phyloP scores from a whole-genome alignment of 2,888 invertebrate species.

The Machimus rusticus region DNA sequence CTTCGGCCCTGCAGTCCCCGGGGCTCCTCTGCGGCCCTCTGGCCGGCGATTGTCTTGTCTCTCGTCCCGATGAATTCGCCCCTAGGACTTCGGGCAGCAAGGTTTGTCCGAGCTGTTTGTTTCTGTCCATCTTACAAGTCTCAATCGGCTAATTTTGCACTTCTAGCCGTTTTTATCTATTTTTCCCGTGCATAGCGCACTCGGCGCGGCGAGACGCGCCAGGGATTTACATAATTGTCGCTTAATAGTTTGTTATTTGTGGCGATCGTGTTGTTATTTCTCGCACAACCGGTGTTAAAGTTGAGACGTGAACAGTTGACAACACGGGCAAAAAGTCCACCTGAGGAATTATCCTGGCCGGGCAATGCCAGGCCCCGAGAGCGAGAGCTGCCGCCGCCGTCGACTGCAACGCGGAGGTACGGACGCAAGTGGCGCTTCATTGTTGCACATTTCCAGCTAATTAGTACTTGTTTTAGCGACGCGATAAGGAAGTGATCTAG shows the following conservation, averaged over 20 bases:
- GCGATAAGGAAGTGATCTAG: constrained; percentile 36
- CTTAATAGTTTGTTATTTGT: constrained; percentile 49
- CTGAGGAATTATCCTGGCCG: neutral
- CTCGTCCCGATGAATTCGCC: constrained; percentile 62
- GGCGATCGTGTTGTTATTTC: constrained; percentile 48
- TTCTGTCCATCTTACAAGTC: constrained; percentile 61
- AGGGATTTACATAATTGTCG: constrained; percentile 49
- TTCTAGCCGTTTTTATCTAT: constrained; percentile 23
- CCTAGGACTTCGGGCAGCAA: constrained; percentile 48
- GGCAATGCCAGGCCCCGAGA: constrained; percentile 3
- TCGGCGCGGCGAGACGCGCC: constrained; percentile 27
- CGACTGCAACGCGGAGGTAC: constrained; percentile 38
- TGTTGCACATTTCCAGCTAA: constrained; percentile 45
- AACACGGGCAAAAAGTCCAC: constrained; percentile 43
- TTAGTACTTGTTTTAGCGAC: constrained; percentile 44
- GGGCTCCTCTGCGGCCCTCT: neutral
- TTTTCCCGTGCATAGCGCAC: constrained; percentile 1
- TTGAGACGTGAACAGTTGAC: constrained; percentile 47
- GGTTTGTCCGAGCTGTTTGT: constrained; percentile 62
- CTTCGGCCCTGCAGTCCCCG: neutral
- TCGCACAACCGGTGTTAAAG: constrained; percentile 49
- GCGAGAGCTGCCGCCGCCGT: neutral
- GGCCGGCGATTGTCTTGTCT: constrained; percentile 62
- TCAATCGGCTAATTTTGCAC: constrained; percentile 54
- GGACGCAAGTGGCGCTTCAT: constrained; percentile 45